Base-by-base conservation (phyloP, 2,113 vertebrate genomes). In the Chaetura pelagica region DNA sequence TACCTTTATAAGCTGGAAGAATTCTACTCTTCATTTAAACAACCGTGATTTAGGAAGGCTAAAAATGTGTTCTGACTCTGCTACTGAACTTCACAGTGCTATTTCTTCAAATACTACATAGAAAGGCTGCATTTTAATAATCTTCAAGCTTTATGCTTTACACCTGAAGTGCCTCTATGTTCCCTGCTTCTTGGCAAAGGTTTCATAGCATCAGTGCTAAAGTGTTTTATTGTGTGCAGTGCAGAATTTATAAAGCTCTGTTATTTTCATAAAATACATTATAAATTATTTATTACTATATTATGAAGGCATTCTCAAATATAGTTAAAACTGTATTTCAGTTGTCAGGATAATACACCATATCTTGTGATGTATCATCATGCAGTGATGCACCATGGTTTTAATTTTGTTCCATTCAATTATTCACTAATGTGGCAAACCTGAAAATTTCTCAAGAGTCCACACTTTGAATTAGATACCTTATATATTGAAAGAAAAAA, bases 201-300 rank as follows among this genome's bases (percentile, higher is more conserved):
- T 54, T 74, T 78, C 57, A 54, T 3, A 55, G 22, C 49, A 87
- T 54, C 46, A 38, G n/a, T 29, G 12, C 35, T 55, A 12, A 21
- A n/a, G 26, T 30, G n/a, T 54, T 90, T 94, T 58, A 48, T 32
- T 49, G 3, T 29, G 8, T 62, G 27, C 10, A 58, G n/a, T 18
- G 55, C 15, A 61, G 51, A 69, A 52, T 51, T 91, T 72, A 44
- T 32, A 58, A 46, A 40, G 12, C 26, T 59, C 79, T 84, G 29
- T 76, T 82, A 61, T 61, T 87, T 94, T 86, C 40, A 84, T 94
- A 59, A 94, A 95, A 87, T 12, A 62, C 20, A 57, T 59, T 42
- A 49, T 95, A 51, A 90, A 96, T 94, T 91, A 91, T 94, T 91
- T 80, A 91, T 18, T 64, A 18, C 24, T 84, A 6, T 51, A 42